phyloP scores from a whole-genome alignment of 2,888 invertebrate genomes.

The Mesoligia furuncula region DNA sequence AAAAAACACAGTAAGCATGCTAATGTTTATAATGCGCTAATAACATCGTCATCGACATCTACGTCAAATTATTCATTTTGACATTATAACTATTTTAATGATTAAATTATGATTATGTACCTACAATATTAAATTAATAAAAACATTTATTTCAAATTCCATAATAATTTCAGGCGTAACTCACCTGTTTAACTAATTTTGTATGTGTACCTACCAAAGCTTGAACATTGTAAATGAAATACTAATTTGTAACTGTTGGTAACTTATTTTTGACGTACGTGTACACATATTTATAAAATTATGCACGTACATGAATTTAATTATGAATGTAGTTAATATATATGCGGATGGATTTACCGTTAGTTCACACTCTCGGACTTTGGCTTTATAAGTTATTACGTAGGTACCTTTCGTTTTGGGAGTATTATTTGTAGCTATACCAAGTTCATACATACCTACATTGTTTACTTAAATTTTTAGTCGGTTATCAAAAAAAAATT shows the following conservation, averaged over 20 bases:
- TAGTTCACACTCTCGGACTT: constrained; percentile 8
- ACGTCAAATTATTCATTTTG: background rate
- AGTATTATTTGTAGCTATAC: background rate
- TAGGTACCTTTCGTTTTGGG: background rate
- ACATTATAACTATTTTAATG: background rate
- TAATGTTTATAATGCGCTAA: background rate
- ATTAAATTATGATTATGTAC: background rate
- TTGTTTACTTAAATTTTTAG: too few species aligned
- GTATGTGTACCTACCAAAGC: constrained; percentile 4
- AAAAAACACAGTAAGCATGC: background rate
- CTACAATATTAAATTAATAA: too few species aligned
- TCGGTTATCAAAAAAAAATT: too few species aligned
- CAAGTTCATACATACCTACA: background rate
- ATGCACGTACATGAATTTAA: constrained; percentile 35
- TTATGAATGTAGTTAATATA: constrained; percentile 15
- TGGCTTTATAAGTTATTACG: background rate
- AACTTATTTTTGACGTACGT: constrained; percentile 25
- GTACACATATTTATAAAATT: constrained; percentile 22
- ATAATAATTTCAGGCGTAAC: background rate
- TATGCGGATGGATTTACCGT: constrained; percentile 1
- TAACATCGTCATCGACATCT: too few species aligned
- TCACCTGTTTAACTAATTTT: constrained; percentile 5
- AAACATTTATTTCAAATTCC: constrained; percentile 11
- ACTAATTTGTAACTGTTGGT: constrained; percentile 35
- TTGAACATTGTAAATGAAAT: constrained; percentile 28